Percentiles rank a stretch among this genome's conserved stretches.
Evolutionary conservation across 2,888 invertebrate species (phyloP).

Genomic region (Hanleya hanleyi): DNA sequence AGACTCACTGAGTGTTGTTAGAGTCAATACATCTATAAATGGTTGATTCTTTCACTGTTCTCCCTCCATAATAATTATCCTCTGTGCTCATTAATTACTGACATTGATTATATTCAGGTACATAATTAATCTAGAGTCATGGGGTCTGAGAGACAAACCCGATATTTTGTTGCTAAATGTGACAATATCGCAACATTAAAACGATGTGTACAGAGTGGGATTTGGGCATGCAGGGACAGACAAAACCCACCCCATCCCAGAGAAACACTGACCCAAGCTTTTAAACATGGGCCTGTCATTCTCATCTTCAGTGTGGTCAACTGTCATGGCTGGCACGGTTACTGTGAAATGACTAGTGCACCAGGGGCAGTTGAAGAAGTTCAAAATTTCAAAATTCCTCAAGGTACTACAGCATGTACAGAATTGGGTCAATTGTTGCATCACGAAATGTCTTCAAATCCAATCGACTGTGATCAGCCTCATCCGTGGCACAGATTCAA

Average conservation of each 20-base stretch:
- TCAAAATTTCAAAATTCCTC: background rate
- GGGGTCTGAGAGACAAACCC: no score
- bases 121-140: no score
- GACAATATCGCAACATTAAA: conserved; percentile 47
- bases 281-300: conserved; percentile 43
- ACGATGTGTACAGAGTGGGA: conserved; percentile 38
- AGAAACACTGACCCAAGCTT: conserved; percentile 45
- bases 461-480: background rate
- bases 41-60: no score
- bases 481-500: conserved; percentile 51
- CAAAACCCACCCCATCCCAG: conserved; percentile 47
- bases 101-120: no score
- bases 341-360: conserved; percentile 47
- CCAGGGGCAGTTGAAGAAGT: conserved; percentile 22
- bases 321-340: conserved; percentile 68
- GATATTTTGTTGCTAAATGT: conserved; percentile 57
- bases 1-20: no score
- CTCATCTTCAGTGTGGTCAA: conserved; percentile 65
- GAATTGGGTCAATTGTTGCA: no score
- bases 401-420: no score
- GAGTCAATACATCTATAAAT: no score
- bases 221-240: conserved; percentile 61
- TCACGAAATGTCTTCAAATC: background rate
- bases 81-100: no score
- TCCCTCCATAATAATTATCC: no score